Evolutionary conservation across 2,797 vertebrate species (phyloP).

Genomic region (Pipistrellus nathusii): DNA sequence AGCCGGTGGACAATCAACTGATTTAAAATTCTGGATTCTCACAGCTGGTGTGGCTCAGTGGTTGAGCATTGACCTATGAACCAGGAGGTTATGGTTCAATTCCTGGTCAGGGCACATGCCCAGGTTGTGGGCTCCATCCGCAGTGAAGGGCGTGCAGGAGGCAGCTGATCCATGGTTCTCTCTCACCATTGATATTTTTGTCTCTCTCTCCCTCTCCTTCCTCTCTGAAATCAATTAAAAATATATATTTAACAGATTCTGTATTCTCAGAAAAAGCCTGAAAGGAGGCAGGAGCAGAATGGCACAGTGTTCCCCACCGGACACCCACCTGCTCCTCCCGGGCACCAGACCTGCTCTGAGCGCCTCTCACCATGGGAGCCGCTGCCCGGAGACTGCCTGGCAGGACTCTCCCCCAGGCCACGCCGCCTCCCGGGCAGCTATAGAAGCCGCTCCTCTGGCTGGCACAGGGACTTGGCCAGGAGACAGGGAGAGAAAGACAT

Average conservation of each 20-base stretch:
- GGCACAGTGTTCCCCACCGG: not conserved
- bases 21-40: slow-evolving; percentile 35
- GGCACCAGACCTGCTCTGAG: not conserved
- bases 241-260: slow-evolving; percentile 31
- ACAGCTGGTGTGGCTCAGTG: no score
- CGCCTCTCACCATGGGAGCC: not conserved
- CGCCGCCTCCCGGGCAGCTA: not conserved
- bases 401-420: not conserved
- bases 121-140: not conserved
- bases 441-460: slow-evolving; percentile 19
- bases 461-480: slow-evolving; percentile 55
- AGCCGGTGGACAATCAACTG: not conserved
- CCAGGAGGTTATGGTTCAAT: not conserved
- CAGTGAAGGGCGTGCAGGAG: not conserved
- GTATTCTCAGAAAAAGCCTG: not conserved
- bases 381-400: not conserved
- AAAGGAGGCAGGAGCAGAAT: not conserved
- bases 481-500: slow-evolving; percentile 40
- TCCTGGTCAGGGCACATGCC: not conserved
- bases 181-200: not conserved
- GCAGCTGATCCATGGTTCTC: not conserved
- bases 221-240: not conserved
- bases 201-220: not conserved
- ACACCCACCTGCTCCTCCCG: not conserved
- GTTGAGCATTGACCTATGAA: no score